Evolutionary conservation across 2,113 vertebrate species (phyloP).

Genomic region (Sula dactylatra): DNA sequence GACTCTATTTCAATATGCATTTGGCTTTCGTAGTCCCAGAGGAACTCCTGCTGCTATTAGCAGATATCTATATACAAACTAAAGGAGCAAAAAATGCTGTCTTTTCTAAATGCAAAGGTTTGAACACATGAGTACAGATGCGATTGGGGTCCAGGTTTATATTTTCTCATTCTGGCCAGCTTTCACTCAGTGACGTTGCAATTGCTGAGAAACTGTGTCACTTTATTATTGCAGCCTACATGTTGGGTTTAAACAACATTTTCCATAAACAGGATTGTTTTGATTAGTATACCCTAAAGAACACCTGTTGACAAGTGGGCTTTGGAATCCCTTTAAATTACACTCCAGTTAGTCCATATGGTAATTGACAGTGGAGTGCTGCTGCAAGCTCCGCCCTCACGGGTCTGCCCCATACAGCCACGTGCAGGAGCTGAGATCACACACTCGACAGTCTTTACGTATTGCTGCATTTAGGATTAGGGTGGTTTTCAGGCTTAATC

Average conservation of each 20-base stretch:
- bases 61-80: constrained; percentile 41
- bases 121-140: constrained; percentile 29
- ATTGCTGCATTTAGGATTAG: not conserved
- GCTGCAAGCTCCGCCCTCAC: not conserved
- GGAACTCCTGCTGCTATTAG: constrained; percentile 46
- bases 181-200: not conserved
- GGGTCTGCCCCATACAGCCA: not conserved
- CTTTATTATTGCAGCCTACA: constrained; percentile 31
- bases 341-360: not conserved
- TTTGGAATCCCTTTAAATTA: constrained; percentile 4
- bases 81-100: constrained; percentile 55
- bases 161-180: not conserved
- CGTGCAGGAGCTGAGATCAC: not conserved
- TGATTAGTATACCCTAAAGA: constrained; percentile 8
- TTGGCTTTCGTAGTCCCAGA: constrained; percentile 45
- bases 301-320: constrained; percentile 23
- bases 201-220: constrained; percentile 16
- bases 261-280: constrained; percentile 51
- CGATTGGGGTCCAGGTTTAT: constrained; percentile 26
- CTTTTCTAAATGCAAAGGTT: constrained; percentile 36
- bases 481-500: not conserved
- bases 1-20: constrained; percentile 32
- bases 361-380: not conserved
- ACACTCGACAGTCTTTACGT: not conserved
- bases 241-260: constrained; percentile 46